Percentiles rank a stretch among this genome's conserved stretches.
Evolutionary conservation across 2,797 vertebrate species (phyloP).

Genomic region (Gallinago nigripennis): DNA sequence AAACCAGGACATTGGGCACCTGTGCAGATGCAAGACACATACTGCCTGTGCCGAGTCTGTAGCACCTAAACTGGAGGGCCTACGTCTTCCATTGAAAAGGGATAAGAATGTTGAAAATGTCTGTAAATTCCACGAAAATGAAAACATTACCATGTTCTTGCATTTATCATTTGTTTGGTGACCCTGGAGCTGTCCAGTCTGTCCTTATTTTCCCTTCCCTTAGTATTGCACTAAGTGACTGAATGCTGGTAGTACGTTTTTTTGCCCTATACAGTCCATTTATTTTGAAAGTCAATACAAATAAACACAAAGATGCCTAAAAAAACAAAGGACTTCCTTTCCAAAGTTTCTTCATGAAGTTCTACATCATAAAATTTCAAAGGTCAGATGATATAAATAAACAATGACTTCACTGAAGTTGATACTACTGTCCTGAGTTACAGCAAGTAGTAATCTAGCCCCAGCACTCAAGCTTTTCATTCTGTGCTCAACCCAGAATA

Average conservation of each 20-base stretch:
- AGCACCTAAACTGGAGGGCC: neutral
- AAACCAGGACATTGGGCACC: neutral
- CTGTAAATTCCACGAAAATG: neutral
- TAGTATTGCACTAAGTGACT: neutral
- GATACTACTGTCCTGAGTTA: constrained; percentile 5
- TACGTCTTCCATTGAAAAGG: neutral
- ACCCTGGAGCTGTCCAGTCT: constrained; percentile 27
- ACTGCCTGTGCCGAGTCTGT: neutral
- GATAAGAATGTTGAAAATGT: neutral
- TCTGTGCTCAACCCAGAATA: neutral
- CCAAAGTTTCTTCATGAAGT: neutral
- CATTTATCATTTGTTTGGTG: neutral
- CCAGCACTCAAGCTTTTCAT: constrained; percentile 8
- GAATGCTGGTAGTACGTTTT: neutral
- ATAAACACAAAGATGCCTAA: neutral
- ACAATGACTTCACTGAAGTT: neutral
- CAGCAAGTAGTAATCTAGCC: neutral
- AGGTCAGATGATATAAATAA: constrained; percentile 36
- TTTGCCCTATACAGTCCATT: neutral
- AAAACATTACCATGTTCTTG: neutral
- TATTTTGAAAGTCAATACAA: neutral
- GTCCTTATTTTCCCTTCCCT: neutral
- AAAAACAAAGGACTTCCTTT: neutral
- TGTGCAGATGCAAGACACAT: neutral
- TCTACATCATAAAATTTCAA: constrained; percentile 12